Percentiles rank a stretch among this genome's conserved stretches.
phyloP scores from a whole-genome alignment of 2,113 vertebrate genomes.

The Lipophrys pholis region DNA sequence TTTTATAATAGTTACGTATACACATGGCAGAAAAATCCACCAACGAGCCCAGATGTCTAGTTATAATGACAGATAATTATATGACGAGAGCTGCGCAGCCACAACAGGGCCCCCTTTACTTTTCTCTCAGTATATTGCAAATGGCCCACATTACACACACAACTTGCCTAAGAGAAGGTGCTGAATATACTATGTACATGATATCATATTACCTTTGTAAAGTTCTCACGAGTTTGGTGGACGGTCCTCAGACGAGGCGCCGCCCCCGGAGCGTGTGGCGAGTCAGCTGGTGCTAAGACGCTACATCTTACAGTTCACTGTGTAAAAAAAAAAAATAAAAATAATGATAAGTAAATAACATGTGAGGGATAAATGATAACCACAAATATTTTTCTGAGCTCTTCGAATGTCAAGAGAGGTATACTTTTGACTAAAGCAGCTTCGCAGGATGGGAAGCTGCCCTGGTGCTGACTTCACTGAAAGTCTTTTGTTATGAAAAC shows the following conservation, averaged over 20 bases:
- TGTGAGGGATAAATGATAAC: conserved; percentile 55
- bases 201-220: conserved; percentile 66
- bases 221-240: conserved; percentile 40
- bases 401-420: conserved; percentile 73
- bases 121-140: conserved; percentile 31
- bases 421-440: conserved; percentile 61
- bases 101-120: conserved; percentile 21
- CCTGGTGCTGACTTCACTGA: conserved; percentile 81
- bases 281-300: conserved; percentile 70
- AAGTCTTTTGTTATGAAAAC: conserved; percentile 67
- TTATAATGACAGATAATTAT: conserved; percentile 34
- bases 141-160: conserved; percentile 41
- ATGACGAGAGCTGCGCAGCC: conserved; percentile 29
- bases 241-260: conserved; percentile 38
- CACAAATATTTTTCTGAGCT: conserved; percentile 71
- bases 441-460: conserved; percentile 65
- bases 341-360: conserved; percentile 12
- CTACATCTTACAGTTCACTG: conserved; percentile 76
- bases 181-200: conserved; percentile 59
- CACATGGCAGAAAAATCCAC: conserved; percentile 38
- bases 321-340: conserved; percentile 59
- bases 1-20: conserved; percentile 46
- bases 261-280: conserved; percentile 8
- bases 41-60: conserved; percentile 33
- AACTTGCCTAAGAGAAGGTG: conserved; percentile 64